A percentile compares a stretch with the other conserved stretches of the same genome.
Evolutionary conservation across 2,888 invertebrate species (phyloP).

Genomic region (Synergus japonicus): DNA sequence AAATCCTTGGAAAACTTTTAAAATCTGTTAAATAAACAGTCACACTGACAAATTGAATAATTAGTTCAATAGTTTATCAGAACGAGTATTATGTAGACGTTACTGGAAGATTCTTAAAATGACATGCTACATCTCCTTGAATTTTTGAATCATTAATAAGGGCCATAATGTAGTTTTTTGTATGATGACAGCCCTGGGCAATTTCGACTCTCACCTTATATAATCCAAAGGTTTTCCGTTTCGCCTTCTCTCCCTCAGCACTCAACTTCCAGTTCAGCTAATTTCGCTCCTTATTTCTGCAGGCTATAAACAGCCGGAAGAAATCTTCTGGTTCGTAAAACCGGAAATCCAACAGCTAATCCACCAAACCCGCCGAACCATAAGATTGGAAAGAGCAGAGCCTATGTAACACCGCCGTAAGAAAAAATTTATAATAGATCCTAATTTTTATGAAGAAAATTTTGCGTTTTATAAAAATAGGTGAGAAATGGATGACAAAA

Average conservation of each 20-base stretch:
- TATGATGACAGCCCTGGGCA: background rate
- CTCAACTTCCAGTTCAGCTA: conserved; percentile 22
- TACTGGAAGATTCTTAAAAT: too few species aligned
- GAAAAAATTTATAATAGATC: conserved; percentile 1
- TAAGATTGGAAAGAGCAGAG: conserved; percentile 36
- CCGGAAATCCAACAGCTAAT: conserved; percentile 29
- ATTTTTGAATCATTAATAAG: conserved; percentile 7
- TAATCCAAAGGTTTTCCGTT: background rate
- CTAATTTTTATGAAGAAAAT: background rate
- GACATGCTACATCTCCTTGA: background rate
- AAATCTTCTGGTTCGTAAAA: conserved; percentile 41
- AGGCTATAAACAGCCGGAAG: conserved; percentile 41
- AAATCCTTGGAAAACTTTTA: too few species aligned
- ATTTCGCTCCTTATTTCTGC: conserved; percentile 41
- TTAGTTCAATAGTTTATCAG: too few species aligned
- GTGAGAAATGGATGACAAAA: too few species aligned
- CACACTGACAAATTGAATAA: too few species aligned
- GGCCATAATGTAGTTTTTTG: conserved; percentile 5
- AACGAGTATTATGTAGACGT: background rate
- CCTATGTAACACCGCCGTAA: background rate
- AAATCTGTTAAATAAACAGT: too few species aligned
- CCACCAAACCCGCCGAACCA: conserved; percentile 34
- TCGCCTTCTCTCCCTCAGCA: conserved; percentile 19
- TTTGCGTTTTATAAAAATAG: too few species aligned
- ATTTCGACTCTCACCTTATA: conserved; percentile 2